Evolutionary conservation across 2,113 vertebrate genomes (phyloP), one percentile per base, ranked within the genome.

Genomic region (Gymnorhina tibicen): DNA sequence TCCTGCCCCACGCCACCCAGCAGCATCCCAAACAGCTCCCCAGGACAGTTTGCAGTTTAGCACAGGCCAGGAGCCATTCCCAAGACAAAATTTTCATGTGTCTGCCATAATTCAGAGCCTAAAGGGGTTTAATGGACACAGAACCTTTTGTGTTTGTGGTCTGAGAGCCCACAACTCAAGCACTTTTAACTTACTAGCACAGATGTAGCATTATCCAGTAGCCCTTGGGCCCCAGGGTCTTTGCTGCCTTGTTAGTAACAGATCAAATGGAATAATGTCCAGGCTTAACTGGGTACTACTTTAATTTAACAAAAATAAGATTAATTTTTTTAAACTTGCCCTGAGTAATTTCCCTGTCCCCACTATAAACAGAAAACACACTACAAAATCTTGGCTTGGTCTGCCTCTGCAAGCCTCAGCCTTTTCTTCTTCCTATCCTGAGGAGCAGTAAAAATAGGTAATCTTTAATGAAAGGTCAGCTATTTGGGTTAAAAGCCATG

Each of bases 381-480:
- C n/a, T n/a, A n/a, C n/a, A n/a, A n/a, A n/a, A 15, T 42, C 23
- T 73, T 55, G 18, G 44, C 56, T 77, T n/a, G 19, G 28, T 7
- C 35, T 49, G 37, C n/a, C 16, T 69, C 52, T 83, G 63, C 14
- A 77, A 87, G 7, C 35, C 41, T 88, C 39, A 2, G 53, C 23
- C 55, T 93, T 91, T 85, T 72, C 63, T 93, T 70, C 74, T 81
- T 56, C 56, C 30, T 53, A 22, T 67, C 56, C 73, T 6, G 32
- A 96, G 60, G 50, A 89, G 86, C 88, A 73, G 78, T 95, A 92
- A 96, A 95, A 96, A 89, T 91, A 96, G 90, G 90, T 89, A 95
- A 96, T 96, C 88, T 96, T 89, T 94, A 91, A 83, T 87, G 66
- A 94, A 96, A 96, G 74, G 92, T 92, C 91, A 96, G 84, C 70